A percentile compares a stretch with the other conserved stretches of the same genome.
Evolutionary conservation across 1,140 invertebrate species (phyloP).

Genomic region (Drosophila suzukii): DNA sequence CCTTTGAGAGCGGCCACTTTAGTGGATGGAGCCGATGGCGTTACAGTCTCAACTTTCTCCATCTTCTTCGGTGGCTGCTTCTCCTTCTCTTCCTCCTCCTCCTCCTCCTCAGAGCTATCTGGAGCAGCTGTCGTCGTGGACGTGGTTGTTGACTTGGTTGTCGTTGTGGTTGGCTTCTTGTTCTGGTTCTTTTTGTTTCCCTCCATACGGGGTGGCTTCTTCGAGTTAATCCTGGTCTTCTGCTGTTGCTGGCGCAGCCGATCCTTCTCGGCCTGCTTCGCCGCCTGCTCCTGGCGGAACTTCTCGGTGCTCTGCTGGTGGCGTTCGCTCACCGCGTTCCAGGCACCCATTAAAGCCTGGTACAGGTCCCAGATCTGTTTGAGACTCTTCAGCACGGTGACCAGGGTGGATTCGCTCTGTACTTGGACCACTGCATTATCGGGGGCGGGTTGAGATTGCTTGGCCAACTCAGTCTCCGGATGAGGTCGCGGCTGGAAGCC

Average conservation of each 20-base stretch:
- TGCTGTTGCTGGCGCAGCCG: conserved; percentile 64
- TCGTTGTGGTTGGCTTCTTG: conserved; percentile 53
- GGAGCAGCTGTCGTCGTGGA: conserved; percentile 19
- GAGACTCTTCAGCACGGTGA: conserved; percentile 66
- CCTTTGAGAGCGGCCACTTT: conserved; percentile 35
- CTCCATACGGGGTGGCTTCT: conserved; percentile 64
- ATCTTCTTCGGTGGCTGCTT: not conserved
- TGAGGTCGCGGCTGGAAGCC: conserved; percentile 62
- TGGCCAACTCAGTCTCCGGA: conserved; percentile 9
- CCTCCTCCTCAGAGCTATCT: conserved; percentile 36
- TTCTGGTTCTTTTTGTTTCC: conserved; percentile 57
- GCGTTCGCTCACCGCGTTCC: conserved; percentile 61
- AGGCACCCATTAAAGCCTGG: conserved; percentile 68
- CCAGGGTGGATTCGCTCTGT: conserved; percentile 48
- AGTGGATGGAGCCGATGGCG: conserved; percentile 4
- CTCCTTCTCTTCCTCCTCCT: not conserved
- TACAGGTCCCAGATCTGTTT: conserved; percentile 82
- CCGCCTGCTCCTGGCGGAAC: conserved; percentile 54
- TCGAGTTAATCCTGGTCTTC: conserved; percentile 66
- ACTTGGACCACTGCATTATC: conserved; percentile 15
- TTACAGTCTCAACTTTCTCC: conserved; percentile 22
- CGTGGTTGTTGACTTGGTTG: conserved; percentile 31
- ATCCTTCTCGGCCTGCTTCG: conserved; percentile 57
- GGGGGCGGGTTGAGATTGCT: conserved; percentile 33
- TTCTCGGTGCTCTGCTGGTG: conserved; percentile 63